These are phyloP conservation scores for Protodeltote pygarga DNA, from an alignment of 2,888 invertebrate genomes.

Conservation along the genomic window DNA sequence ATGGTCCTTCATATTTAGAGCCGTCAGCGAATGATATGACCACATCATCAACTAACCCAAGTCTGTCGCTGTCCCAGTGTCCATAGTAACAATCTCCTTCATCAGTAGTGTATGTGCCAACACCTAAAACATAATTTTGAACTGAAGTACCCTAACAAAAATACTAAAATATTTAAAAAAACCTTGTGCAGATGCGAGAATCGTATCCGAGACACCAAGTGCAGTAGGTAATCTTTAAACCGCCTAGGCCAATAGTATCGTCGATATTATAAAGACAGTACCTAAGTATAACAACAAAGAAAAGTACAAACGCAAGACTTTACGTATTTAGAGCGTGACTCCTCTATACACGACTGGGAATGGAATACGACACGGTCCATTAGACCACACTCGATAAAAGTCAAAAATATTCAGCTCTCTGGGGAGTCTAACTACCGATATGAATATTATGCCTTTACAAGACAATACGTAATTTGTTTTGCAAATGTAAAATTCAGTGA, in stretches of 20 bases:
- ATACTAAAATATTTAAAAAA: too few relatives aligned
- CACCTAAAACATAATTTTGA: conserved; percentile 74
- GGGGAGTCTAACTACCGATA: conserved; percentile 1
- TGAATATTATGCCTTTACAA: conserved; percentile 10
- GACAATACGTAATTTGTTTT: conserved; percentile 27
- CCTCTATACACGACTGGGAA: conserved; percentile 57
- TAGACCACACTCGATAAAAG: conserved; percentile 45
- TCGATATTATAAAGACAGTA: too few relatives aligned
- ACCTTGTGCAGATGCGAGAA: too few relatives aligned
- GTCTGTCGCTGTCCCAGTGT: conserved; percentile 84
- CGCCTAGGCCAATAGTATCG: too few relatives aligned
- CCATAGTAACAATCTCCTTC: conserved; percentile 87
- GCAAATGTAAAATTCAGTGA: conserved; percentile 18
- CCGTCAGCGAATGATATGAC: conserved; percentile 78
- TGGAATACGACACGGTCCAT: conserved; percentile 70
- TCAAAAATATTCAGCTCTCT: conserved; percentile 20
- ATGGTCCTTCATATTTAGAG: conserved; percentile 79
- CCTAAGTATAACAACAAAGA: conserved; percentile 25
- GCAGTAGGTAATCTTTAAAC: too few relatives aligned
- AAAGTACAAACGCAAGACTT: conserved; percentile 50
- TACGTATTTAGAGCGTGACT: conserved; percentile 71
- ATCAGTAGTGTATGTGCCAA: conserved; percentile 85
- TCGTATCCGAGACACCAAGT: too few relatives aligned
- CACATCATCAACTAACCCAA: conserved; percentile 68
- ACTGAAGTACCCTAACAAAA: too few relatives aligned